Evolutionary conservation across 2,113 vertebrate species (phyloP).

Genomic region (Conger conger): DNA sequence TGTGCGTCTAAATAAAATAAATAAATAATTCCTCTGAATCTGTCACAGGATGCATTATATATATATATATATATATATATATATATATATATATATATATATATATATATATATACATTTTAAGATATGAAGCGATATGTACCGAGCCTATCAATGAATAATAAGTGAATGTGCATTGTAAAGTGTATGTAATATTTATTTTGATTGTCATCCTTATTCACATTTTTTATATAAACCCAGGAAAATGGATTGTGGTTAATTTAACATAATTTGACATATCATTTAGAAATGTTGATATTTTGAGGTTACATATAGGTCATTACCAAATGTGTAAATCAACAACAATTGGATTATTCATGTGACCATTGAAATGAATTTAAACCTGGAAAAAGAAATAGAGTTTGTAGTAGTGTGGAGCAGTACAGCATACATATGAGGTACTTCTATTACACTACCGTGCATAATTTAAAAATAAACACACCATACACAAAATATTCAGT

Average conservation of each 20-base stretch:
- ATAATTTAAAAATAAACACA: slow-evolving; percentile 10
- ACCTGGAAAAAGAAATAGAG: not conserved
- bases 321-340: not conserved
- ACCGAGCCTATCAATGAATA: not conserved
- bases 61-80: too few species aligned
- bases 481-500: slow-evolving; percentile 5
- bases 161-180: not conserved
- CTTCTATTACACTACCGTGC: not conserved
- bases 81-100: too few species aligned
- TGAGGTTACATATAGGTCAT: not conserved
- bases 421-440: not conserved
- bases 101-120: not conserved
- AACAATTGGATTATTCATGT: not conserved
- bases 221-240: not conserved
- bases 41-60: not conserved
- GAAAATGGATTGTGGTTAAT: not conserved
- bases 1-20: not conserved
- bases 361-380: not conserved
- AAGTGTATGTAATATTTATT: not conserved
- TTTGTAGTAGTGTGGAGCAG: not conserved
- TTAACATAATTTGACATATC: not conserved
- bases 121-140: not conserved
- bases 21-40: not conserved
- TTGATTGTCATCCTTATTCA: not conserved
- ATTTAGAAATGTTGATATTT: not conserved